phyloP scores from a whole-genome alignment of 2,888 invertebrate species.

The Tanaodytes sp. region DNA sequence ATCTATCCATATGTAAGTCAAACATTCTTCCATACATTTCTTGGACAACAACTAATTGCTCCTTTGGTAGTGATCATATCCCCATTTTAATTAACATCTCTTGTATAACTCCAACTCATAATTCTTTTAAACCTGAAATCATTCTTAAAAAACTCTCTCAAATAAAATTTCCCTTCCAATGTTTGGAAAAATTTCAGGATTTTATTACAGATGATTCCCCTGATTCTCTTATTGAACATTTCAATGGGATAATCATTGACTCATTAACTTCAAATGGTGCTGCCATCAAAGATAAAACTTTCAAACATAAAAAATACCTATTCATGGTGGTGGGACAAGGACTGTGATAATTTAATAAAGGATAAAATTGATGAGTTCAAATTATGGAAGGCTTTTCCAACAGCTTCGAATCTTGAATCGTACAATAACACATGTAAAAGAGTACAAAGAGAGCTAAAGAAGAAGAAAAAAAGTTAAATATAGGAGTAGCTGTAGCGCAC shows the following conservation, averaged over 20 bases:
- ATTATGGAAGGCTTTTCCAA: background rate
- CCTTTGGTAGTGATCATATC: conserved; percentile 1
- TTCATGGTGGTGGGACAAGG: conserved; percentile 1
- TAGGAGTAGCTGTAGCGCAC: background rate
- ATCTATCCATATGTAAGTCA: background rate
- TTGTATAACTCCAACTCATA: background rate
- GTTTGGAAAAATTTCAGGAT: background rate
- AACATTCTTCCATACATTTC: background rate
- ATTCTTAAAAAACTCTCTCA: background rate
- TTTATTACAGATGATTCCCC: no score
- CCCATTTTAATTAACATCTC: background rate
- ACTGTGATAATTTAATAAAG: background rate
- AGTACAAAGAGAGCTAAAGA: background rate
- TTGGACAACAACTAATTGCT: background rate
- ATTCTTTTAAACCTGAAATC: background rate
- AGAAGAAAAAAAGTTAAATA: background rate
- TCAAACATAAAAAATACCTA: background rate
- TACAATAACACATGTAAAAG: background rate
- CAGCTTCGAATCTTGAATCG: background rate
- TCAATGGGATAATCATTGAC: background rate
- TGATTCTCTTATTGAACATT: no score
- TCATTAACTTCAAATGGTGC: background rate
- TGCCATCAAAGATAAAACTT: background rate
- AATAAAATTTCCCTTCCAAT: no score
- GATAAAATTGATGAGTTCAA: background rate